phyloP scores from a whole-genome alignment of 1,140 invertebrate genomes.

The Neodiprion fabricii region DNA sequence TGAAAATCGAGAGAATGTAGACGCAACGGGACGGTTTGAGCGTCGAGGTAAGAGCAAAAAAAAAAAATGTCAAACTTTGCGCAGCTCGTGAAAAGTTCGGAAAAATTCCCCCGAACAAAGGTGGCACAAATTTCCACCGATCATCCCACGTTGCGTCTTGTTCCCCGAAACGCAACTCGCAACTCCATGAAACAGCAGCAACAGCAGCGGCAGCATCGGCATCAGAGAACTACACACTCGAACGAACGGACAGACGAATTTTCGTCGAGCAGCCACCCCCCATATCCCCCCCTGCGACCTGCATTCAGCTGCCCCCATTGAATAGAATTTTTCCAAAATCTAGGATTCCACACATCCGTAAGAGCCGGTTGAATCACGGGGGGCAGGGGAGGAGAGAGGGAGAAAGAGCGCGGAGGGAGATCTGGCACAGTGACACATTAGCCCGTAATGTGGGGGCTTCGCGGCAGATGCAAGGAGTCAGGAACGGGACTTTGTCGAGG shows the following conservation, averaged over 20 bases:
- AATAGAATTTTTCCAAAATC: slow-evolving; percentile 53
- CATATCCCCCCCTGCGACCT: slow-evolving; percentile 35
- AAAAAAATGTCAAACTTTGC: not conserved
- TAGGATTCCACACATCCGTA: slow-evolving; percentile 42
- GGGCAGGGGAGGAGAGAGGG: slow-evolving; percentile 25
- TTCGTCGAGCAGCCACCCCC: slow-evolving; percentile 36
- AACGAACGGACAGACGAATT: not conserved
- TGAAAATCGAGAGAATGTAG: no score
- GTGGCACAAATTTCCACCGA: slow-evolving; percentile 35
- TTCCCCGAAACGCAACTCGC: slow-evolving; percentile 14
- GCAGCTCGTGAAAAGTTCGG: not conserved
- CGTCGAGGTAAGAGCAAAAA: not conserved
- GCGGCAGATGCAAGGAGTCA: slow-evolving; percentile 55
- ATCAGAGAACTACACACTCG: not conserved
- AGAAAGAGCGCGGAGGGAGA: slow-evolving; percentile 28
- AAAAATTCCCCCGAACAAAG: not conserved
- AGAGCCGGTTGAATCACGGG: slow-evolving; percentile 25
- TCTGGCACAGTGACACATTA: slow-evolving; percentile 60
- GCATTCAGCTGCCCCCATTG: slow-evolving; percentile 54
- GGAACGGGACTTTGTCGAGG: slow-evolving; percentile 15
- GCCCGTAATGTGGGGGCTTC: slow-evolving; percentile 54
- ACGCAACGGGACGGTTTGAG: no score
- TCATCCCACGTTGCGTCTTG: slow-evolving; percentile 50
- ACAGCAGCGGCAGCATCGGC: no score
- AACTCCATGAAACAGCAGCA: not conserved